These are phyloP conservation scores for Clivina fossor DNA, from an alignment of 2,888 invertebrate genomes.

Conservation along the genomic window DNA sequence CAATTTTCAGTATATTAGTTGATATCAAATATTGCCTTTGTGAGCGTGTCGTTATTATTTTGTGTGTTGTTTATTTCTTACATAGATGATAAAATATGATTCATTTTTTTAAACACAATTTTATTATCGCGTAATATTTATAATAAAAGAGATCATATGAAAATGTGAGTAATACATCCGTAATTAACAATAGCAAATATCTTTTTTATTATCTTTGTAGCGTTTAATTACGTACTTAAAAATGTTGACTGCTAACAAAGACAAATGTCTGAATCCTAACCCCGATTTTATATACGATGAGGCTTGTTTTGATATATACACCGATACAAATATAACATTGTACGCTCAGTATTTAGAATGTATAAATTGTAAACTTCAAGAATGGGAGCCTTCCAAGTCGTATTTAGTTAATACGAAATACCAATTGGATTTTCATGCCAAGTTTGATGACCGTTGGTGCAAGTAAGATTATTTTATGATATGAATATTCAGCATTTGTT, in stretches of 20 bases:
- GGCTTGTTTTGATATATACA: slow-evolving; percentile 52
- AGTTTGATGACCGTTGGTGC: slow-evolving; percentile 20
- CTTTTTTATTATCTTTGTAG: neutral
- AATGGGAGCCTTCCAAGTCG: slow-evolving; percentile 45
- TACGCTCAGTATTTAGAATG: slow-evolving; percentile 52
- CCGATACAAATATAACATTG: slow-evolving; percentile 44
- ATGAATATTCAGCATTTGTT: neutral
- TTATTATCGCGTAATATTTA: too few species aligned
- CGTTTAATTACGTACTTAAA: slow-evolving; percentile 8
- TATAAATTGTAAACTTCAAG: slow-evolving; percentile 50
- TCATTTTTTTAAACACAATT: too few species aligned
- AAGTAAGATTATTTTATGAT: slow-evolving; percentile 17
- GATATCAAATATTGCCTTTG: too few species aligned
- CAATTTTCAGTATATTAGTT: too few species aligned
- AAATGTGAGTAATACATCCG: too few species aligned
- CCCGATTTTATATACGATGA: slow-evolving; percentile 49
- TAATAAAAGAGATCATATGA: too few species aligned
- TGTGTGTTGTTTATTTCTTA: too few species aligned
- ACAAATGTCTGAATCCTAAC: slow-evolving; percentile 44
- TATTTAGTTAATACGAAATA: slow-evolving; percentile 50
- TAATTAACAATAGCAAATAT: too few species aligned
- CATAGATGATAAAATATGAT: too few species aligned
- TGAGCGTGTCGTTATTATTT: too few species aligned
- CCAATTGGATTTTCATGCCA: slow-evolving; percentile 44
- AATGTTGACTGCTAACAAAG: slow-evolving; percentile 41